These are phyloP conservation scores for Alligator sinensis DNA, from an alignment of 2,113 vertebrate species.

Conservation along the genomic window DNA sequence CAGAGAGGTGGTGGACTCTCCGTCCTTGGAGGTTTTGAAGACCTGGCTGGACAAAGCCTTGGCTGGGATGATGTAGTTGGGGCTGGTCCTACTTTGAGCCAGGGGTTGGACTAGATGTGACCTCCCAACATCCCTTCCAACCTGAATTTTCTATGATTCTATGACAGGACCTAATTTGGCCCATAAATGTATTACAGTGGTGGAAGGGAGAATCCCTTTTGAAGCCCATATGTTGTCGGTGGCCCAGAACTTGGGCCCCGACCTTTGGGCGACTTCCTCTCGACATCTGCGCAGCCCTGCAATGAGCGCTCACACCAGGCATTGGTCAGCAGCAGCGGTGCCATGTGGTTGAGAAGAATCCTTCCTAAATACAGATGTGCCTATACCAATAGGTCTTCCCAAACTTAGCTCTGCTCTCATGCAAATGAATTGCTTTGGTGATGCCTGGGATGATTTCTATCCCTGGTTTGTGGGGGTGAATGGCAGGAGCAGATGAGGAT, in stretches of 20 bases:
- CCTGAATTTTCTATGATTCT: background rate
- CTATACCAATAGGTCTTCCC: background rate
- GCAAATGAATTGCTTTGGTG: background rate
- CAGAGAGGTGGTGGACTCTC: too few relatives aligned
- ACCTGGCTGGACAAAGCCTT: too few relatives aligned
- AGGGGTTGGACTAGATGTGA: background rate
- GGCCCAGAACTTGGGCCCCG: background rate
- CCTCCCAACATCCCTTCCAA: background rate
- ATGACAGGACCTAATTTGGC: background rate
- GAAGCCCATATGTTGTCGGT: background rate
- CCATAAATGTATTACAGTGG: background rate
- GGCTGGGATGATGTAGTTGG: too few relatives aligned
- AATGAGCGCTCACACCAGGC: background rate
- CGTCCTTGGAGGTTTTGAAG: too few relatives aligned
- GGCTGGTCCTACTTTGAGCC: too few relatives aligned
- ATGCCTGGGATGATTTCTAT: background rate
- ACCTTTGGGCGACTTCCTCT: background rate
- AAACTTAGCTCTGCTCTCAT: background rate
- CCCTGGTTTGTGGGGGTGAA: background rate
- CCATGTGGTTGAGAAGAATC: background rate
- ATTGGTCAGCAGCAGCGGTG: background rate
- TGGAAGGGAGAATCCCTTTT: background rate
- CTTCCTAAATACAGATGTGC: background rate
- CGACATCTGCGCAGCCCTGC: background rate
- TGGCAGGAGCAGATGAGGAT: slow-evolving; percentile 2